Evolutionary conservation across 2,113 vertebrate genomes (phyloP).

Genomic region (Colistium nudipinnis): DNA sequence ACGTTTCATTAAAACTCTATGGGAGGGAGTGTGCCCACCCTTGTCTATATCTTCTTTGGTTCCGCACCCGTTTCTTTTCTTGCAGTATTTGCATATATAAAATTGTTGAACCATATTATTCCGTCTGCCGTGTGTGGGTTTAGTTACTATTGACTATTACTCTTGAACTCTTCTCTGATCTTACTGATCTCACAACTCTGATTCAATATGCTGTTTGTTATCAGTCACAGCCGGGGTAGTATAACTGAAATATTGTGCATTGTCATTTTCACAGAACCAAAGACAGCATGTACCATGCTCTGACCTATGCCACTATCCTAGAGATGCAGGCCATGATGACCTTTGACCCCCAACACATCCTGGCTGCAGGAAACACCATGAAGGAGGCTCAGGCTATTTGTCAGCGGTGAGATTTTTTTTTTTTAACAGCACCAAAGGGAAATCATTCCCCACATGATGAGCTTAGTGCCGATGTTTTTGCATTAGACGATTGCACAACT

Average conservation of each 20-base stretch:
- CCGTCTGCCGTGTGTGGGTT: too few relatives aligned
- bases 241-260: neutral
- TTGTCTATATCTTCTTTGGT: neutral
- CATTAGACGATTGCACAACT: too few relatives aligned
- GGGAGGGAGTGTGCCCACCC: too few relatives aligned
- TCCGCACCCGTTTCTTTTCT: neutral
- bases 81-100: too few relatives aligned
- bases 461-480: too few relatives aligned
- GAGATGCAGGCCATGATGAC: conserved; percentile 99
- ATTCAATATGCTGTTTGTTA: neutral
- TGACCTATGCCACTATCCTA: conserved; percentile 95
- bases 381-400: conserved; percentile 94
- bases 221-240: neutral
- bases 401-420: conserved; percentile 84
- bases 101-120: neutral
- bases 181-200: neutral
- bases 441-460: neutral
- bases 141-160: too few relatives aligned
- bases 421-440: conserved; percentile 12
- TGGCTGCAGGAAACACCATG: conserved; percentile 92
- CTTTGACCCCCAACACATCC: conserved; percentile 93
- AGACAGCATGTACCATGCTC: conserved; percentile 97
- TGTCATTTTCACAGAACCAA: conserved; percentile 83
- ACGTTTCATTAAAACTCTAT: too few relatives aligned
- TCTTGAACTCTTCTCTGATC: neutral